These are phyloP conservation scores for Bembecia ichneumoniformis DNA, from an alignment of 2,888 invertebrate genomes.

Conservation along the genomic window DNA sequence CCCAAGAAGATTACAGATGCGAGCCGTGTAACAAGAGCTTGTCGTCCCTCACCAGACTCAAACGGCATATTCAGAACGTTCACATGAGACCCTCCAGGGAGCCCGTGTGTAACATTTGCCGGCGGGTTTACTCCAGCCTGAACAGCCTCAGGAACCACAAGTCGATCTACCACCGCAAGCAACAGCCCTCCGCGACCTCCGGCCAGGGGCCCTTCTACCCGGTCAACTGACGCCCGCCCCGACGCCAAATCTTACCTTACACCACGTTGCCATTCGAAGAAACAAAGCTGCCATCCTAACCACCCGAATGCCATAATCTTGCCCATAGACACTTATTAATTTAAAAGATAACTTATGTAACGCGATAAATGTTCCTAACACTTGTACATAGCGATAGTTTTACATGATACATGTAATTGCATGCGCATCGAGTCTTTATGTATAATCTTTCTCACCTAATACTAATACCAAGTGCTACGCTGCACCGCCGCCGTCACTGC, in stretches of 20 bases:
- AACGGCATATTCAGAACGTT: slow-evolving; percentile 93
- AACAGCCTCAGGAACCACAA: slow-evolving; percentile 93
- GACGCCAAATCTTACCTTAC: slow-evolving; percentile 16
- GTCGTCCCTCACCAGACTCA: slow-evolving; percentile 88
- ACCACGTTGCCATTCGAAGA: slow-evolving; percentile 51
- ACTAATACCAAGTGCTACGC: slow-evolving; percentile 41
- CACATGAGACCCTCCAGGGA: slow-evolving; percentile 92
- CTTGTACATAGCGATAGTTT: slow-evolving; percentile 69
- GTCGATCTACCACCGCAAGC: slow-evolving; percentile 93
- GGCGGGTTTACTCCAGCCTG: slow-evolving; percentile 91
- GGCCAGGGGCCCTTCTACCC: slow-evolving; percentile 58
- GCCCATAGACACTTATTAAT: slow-evolving; percentile 63
- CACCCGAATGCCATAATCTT: slow-evolving; percentile 68
- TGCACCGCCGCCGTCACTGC: slow-evolving; percentile 20
- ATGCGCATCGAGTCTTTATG: slow-evolving; percentile 64
- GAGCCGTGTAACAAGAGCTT: slow-evolving; percentile 93
- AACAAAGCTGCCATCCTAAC: slow-evolving; percentile 63
- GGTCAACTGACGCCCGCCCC: slow-evolving; percentile 52
- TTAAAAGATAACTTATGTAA: slow-evolving; percentile 36
- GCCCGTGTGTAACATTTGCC: slow-evolving; percentile 93
- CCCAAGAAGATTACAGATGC: slow-evolving; percentile 90
- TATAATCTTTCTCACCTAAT: slow-evolving; percentile 32
- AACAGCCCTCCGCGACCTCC: slow-evolving; percentile 69
- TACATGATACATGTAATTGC: slow-evolving; percentile 55
- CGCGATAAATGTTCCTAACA: slow-evolving; percentile 68